Evolutionary conservation across 2,113 vertebrate species (phyloP).

Genomic region (Misgurnus anguillicaudatus): DNA sequence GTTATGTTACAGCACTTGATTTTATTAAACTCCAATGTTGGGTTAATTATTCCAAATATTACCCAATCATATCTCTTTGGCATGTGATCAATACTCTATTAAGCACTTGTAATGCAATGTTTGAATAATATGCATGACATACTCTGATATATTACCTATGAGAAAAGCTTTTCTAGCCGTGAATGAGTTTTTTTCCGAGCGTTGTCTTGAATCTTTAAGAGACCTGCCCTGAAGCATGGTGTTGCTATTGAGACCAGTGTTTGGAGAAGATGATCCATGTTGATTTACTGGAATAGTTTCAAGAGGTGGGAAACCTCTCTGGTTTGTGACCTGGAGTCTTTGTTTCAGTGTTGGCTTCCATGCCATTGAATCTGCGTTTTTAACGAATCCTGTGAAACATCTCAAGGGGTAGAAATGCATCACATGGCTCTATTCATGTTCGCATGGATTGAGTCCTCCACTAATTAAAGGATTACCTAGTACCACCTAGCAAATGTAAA

Average conservation of each 20-base stretch:
- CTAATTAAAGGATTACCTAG: background rate
- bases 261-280: slow-evolving; percentile 27
- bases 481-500: background rate
- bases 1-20: too few relatives aligned
- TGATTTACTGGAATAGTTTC: slow-evolving; percentile 18
- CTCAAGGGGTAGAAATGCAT: slow-evolving; percentile 2
- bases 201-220: background rate
- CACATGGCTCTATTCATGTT: background rate
- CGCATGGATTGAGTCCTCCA: background rate
- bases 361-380: slow-evolving; percentile 6
- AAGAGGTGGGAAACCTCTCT: background rate
- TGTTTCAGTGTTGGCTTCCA: slow-evolving; percentile 21
- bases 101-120: background rate
- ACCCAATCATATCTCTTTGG: background rate
- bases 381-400: background rate
- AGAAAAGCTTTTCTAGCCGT: slow-evolving; percentile 2
- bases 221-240: slow-evolving; percentile 18
- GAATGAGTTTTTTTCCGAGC: background rate
- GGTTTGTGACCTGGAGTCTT: slow-evolving; percentile 36
- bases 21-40: too few relatives aligned
- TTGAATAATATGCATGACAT: background rate
- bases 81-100: background rate
- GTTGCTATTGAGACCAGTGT: slow-evolving; percentile 17
- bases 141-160: slow-evolving; percentile 29
- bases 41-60: background rate